Percentiles rank a stretch among this genome's conserved stretches.
Conservation (phyloP, 1,140 invertebrate genomes). For the Zaprionus tsacasi region DNA sequence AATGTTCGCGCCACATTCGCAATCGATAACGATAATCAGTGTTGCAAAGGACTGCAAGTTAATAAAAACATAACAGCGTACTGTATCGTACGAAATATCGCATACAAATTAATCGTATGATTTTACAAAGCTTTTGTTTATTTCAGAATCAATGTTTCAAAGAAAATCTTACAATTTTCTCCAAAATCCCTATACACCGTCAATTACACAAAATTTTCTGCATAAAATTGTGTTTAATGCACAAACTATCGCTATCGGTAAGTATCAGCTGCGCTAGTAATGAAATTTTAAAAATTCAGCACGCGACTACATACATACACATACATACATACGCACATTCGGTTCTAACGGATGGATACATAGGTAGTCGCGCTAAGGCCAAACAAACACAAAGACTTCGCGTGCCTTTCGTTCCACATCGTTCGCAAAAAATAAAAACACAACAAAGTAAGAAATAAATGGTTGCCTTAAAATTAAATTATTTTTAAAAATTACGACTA, state of each 20-base stretch:
- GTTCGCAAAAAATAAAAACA: constrained; percentile 34
- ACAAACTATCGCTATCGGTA: constrained; percentile 37
- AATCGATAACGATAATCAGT: neutral
- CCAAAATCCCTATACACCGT: neutral
- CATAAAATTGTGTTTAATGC: neutral
- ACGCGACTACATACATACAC: constrained; percentile 9
- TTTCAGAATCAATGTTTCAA: neutral
- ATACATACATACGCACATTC: constrained; percentile 5
- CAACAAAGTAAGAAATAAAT: constrained; percentile 58
- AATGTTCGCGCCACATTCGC: neutral
- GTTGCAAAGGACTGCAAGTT: neutral
- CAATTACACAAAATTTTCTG: neutral
- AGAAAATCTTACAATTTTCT: neutral
- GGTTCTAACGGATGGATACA: constrained; percentile 45
- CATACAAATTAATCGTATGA: constrained; percentile 1
- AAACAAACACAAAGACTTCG: constrained; percentile 60
- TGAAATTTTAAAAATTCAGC: constrained; percentile 33
- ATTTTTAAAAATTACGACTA: neutral
- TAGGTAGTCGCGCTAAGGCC: constrained; percentile 54
- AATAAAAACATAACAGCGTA: neutral
- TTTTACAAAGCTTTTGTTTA: neutral
- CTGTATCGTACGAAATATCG: neutral
- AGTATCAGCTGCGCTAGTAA: constrained; percentile 30
- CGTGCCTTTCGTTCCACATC: constrained; percentile 24
- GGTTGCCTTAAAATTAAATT: constrained; percentile 9